A percentile compares a stretch with the other conserved stretches of the same genome.
phyloP scores from a whole-genome alignment of 2,797 vertebrate species.

The Thamnophis elegans region DNA sequence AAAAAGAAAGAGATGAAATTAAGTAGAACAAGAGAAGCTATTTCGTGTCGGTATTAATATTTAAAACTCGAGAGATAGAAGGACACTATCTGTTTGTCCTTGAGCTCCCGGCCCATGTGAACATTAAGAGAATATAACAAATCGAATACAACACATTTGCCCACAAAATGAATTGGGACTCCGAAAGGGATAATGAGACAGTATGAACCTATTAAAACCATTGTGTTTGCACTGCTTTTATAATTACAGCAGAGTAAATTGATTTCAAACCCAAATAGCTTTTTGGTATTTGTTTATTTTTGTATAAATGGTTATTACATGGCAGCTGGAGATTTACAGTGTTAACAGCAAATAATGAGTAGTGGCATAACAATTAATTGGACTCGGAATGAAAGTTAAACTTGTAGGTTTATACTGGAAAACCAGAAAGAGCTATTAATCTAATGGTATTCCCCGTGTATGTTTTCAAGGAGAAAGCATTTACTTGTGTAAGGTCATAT shows the following conservation, averaged over 20 bases:
- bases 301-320: conserved; percentile 23
- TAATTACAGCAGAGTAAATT: conserved; percentile 42
- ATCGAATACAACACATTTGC: conserved; percentile 10
- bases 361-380: conserved; percentile 27
- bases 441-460: not conserved
- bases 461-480: conserved; percentile 4
- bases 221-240: conserved; percentile 39
- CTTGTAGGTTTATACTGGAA: conserved; percentile 27
- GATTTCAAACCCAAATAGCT: conserved; percentile 13
- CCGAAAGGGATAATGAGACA: conserved; percentile 9
- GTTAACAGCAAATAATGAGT: conserved; percentile 28
- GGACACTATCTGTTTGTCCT: conserved; percentile 7
- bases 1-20: not conserved
- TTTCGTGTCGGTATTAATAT: conserved; percentile 13
- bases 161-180: conserved; percentile 33
- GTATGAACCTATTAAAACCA: conserved; percentile 41
- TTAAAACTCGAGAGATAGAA: not conserved
- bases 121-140: conserved; percentile 8
- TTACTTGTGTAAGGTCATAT: not conserved
- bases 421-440: not conserved
- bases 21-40: conserved; percentile 1
- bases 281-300: conserved; percentile 31
- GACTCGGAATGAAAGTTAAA: conserved; percentile 6
- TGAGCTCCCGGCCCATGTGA: conserved; percentile 21
- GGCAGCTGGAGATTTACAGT: conserved; percentile 27